Evolutionary conservation across 2,797 vertebrate genomes (phyloP), one percentile per base, ranked within the genome.

Genomic region (Merluccius polli): DNA sequence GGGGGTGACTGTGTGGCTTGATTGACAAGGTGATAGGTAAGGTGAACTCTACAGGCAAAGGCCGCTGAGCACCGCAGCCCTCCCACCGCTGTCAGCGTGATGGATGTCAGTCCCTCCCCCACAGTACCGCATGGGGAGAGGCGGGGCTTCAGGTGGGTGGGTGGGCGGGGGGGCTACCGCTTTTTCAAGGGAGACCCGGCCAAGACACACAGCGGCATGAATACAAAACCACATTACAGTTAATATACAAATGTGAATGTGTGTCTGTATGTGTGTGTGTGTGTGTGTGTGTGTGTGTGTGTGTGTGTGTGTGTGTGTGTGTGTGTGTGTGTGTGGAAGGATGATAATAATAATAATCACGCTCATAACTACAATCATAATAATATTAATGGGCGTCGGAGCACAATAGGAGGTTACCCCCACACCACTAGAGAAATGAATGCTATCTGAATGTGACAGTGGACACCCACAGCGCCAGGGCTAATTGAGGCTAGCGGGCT

Each of bases 21-120:
- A 81, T 24, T 77, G 86, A 82, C 70, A n/a, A n/a, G n/a, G n/a
- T n/a, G n/a, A n/a, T n/a, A 79, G 86, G 81, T 84, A 87, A 91
- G 86, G 88, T 89, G 73, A 70, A 80, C 82, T 82, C 73, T 79
- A 87, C 82, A 86, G 81, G 70, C 86, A 86, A 71, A 84, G 73
- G 63, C 65, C n/a, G 29, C 24, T 68, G 15, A 0, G 29, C 82
- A 75, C 70, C 29, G 4, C 21, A 70, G 36, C 3, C 21, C 33
- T 72, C 73, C 73, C 21, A 35, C 81, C 84, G 80, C 83, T 83
- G 85, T 87, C 83, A 83, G 78, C 2, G 78, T 86, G 87, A 91
- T 91, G 86, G 86, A 89, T 89, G 85, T 75, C 80, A 73, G 78
- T 81, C 84, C 79, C 77, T 73, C 81, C 48, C 72, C 77, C 77